Evolutionary conservation across 2,113 vertebrate genomes (phyloP).

Genomic region (Erpornis zantholeuca): DNA sequence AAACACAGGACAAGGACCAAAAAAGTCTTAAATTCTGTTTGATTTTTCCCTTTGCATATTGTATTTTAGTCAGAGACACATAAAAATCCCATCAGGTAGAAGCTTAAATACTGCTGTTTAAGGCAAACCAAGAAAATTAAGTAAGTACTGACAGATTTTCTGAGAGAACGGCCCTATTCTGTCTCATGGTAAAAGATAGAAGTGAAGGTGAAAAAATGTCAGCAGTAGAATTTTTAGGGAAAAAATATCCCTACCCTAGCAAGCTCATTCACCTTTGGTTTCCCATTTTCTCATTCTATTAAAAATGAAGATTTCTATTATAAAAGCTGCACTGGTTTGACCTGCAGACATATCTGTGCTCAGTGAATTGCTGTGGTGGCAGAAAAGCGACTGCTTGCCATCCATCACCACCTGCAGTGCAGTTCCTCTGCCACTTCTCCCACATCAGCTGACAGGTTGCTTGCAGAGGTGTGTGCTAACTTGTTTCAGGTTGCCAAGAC

Average conservation of each 20-base stretch:
- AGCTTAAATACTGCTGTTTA: not conserved
- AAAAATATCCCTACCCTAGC: not conserved
- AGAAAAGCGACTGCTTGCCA: not conserved
- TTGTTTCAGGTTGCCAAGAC: not conserved
- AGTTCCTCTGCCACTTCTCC: not conserved
- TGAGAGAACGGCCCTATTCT: not conserved
- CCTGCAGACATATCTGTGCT: not conserved
- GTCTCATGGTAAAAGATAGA: not conserved
- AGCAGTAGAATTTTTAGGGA: not conserved
- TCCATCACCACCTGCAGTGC: not conserved
- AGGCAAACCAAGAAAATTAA: not conserved
- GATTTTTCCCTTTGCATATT: not conserved
- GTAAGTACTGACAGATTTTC: not conserved
- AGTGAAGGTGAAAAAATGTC: not conserved
- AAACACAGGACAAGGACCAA: not conserved
- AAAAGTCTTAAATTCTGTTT: not conserved
- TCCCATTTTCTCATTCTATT: not conserved
- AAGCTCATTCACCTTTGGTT: not conserved
- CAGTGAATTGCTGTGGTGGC: not conserved
- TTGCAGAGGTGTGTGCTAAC: not conserved
- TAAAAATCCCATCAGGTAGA: not conserved
- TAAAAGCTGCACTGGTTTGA: not conserved
- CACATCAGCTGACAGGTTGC: not conserved
- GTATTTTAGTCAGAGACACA: not conserved
- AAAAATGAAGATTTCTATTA: not conserved